Percentiles rank a stretch among this genome's conserved stretches.
Evolutionary conservation across 2,888 invertebrate species (phyloP).

Genomic region (Chalcis sispes): DNA sequence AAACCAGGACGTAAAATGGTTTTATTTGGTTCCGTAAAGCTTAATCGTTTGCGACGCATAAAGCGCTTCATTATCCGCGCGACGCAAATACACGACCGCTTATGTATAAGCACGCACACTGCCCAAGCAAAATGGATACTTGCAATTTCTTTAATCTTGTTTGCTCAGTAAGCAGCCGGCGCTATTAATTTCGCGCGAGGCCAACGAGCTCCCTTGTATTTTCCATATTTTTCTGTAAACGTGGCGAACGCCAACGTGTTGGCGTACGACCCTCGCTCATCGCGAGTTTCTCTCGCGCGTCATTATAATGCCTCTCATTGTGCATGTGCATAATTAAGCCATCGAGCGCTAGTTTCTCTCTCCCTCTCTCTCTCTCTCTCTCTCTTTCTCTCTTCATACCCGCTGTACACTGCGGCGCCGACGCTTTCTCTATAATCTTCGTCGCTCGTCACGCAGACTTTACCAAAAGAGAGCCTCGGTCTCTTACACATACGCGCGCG

Average conservation of each 20-base stretch:
- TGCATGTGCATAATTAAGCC: slow-evolving; percentile 54
- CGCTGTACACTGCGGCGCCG: slow-evolving; percentile 49
- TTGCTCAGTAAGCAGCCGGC: slow-evolving; percentile 21
- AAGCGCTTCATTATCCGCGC: slow-evolving; percentile 33
- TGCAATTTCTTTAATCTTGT: slow-evolving; percentile 53
- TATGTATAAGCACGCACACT: neutral
- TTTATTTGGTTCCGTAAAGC: too few relatives aligned
- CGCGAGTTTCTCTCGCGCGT: slow-evolving; percentile 28
- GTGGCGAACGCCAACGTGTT: too few relatives aligned
- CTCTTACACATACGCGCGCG: too few relatives aligned
- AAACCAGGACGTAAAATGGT: too few relatives aligned
- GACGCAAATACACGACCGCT: neutral
- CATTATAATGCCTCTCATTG: slow-evolving; percentile 37
- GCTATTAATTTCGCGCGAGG: slow-evolving; percentile 6
- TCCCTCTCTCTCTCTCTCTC: slow-evolving; percentile 5
- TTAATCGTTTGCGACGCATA: neutral
- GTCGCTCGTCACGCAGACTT: too few relatives aligned
- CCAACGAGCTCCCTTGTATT: too few relatives aligned
- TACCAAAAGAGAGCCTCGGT: too few relatives aligned
- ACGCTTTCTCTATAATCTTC: too few relatives aligned
- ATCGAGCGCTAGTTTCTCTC: neutral
- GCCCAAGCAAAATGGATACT: slow-evolving; percentile 33
- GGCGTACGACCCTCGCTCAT: too few relatives aligned
- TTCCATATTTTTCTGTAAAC: too few relatives aligned
- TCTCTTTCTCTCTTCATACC: slow-evolving; percentile 35